Percentiles rank a stretch among this genome's conserved stretches.
phyloP scores from a whole-genome alignment of 2,888 invertebrate species.

The Stenodera caucasica region DNA sequence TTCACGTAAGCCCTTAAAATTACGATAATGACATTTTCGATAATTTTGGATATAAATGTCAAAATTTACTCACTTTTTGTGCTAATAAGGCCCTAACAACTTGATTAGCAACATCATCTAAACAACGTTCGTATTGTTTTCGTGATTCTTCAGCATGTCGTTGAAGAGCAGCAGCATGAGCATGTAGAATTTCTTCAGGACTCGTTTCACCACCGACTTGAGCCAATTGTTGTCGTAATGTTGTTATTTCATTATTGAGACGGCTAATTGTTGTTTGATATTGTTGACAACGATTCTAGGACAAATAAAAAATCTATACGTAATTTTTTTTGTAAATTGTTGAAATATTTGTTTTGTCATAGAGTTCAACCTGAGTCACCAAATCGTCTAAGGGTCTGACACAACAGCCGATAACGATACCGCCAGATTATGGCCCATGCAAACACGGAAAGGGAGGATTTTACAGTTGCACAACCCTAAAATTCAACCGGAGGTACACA shows the following conservation, averaged over 20 bases:
- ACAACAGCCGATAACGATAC: conserved; percentile 29
- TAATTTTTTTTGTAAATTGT: background rate
- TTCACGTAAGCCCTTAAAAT: conserved; percentile 70
- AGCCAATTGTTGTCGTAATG: conserved; percentile 64
- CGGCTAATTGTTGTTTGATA: conserved; percentile 70
- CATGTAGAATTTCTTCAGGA: conserved; percentile 61
- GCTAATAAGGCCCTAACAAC: conserved; percentile 80
- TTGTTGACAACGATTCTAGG: conserved; percentile 71
- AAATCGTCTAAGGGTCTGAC: conserved; percentile 18
- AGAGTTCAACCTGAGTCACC: conserved; percentile 22
- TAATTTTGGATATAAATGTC: background rate
- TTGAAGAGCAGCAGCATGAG: conserved; percentile 65
- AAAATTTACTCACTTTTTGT: conserved; percentile 67
- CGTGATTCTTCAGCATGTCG: conserved; percentile 68
- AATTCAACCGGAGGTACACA: conserved; percentile 6
- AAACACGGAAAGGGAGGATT: conserved; percentile 42
- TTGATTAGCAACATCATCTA: conserved; percentile 83
- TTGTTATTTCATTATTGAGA: conserved; percentile 69
- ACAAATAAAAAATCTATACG: conserved; percentile 19
- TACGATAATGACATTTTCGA: background rate
- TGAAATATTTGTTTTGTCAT: background rate
- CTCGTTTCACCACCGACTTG: conserved; percentile 55
- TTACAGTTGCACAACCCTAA: conserved; percentile 26
- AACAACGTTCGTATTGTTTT: conserved; percentile 75
- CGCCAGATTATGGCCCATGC: conserved; percentile 35